Percentiles rank a stretch among this genome's conserved stretches.
These are phyloP conservation scores for Sycophila sp. DNA, from an alignment of 1,140 invertebrate species.

Conservation along the genomic window DNA sequence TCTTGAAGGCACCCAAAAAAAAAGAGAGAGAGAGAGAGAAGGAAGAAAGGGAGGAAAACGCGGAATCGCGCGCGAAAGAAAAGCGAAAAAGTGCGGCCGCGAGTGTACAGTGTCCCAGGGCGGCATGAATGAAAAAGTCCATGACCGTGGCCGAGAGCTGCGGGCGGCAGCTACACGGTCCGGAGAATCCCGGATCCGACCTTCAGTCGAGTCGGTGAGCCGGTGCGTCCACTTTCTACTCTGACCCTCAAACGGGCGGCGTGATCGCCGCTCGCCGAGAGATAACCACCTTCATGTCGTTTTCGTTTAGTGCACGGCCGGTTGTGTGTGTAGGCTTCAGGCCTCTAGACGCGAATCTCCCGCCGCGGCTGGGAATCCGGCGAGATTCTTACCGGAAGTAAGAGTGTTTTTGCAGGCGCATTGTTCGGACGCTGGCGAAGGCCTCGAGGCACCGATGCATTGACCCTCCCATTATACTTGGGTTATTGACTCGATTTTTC, in stretches of 20 bases:
- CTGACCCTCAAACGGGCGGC: conserved; percentile 56
- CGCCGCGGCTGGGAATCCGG: too few species aligned
- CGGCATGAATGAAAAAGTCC: conserved; percentile 25
- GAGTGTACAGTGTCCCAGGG: too few species aligned
- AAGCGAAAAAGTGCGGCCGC: too few species aligned
- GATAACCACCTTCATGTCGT: conserved; percentile 29
- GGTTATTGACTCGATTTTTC: too few species aligned
- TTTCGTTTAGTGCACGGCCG: conserved; percentile 13
- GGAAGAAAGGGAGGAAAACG: too few species aligned
- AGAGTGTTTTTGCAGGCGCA: conserved; percentile 5
- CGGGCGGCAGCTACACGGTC: background rate
- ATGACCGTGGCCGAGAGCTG: background rate
- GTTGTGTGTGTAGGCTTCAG: background rate
- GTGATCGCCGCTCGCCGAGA: background rate
- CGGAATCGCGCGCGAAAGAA: background rate
- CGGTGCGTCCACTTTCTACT: conserved; percentile 58
- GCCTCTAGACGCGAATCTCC: too few species aligned
- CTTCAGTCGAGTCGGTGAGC: conserved; percentile 41
- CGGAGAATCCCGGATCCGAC: conserved; percentile 58
- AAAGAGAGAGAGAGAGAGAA: too few species aligned
- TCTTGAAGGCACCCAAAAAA: too few species aligned
- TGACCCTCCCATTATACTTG: too few species aligned
- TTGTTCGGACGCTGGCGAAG: too few species aligned
- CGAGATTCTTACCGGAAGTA: conserved; percentile 4
- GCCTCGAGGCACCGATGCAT: too few species aligned